Evolutionary conservation across 2,797 vertebrate species (phyloP), one percentile per base, ranked within the genome.

Genomic region (Eurystomus glaucurus): DNA sequence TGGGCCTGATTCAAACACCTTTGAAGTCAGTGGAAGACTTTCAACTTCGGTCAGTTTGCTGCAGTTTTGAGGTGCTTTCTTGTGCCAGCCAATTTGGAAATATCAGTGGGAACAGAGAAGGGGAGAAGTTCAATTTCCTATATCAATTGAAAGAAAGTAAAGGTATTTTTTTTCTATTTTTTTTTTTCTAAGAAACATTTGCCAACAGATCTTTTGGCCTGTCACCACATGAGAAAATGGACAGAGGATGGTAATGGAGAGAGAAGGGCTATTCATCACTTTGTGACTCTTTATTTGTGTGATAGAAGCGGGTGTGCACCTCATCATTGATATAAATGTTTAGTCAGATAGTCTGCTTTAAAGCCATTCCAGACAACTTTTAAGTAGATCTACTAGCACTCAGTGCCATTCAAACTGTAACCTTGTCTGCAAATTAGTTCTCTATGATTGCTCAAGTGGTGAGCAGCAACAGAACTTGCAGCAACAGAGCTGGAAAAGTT

Each of bases 11-110:
- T 65, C 85, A 83, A 91, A 46, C 0, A 0, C 45, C 79, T 94
- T 80, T 95, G 87, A 94, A 90, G 93, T 93, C 79, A 61, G 8
- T 78, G 58, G 65, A 85, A 94, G 69, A 51, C 79, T 94, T 91
- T 84, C 31, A 82, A 9, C 57, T 64, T 80, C 48, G 77, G 16
- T 54, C n/a, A 79, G 48, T 41, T 78, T 94, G 54, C 58, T 90
- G 33, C 0, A 0, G 62, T 90, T 79, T 35, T 52, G 31, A 11
- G 21, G 52, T 61, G 29, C 70, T 93, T 85, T 85, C 64, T 83
- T 77, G 33, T 88, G 84, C 64, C n/a, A 68, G 76, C 18, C 33
- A 43, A 35, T 92, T 90, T 62, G 68, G 77, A 94, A 86, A 48
- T 78, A 51, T 57, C 68, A 65, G 37, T 75, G 69, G 51, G 33